A percentile compares a stretch with the other conserved stretches of the same genome.
Conservation (phyloP, 2,113 vertebrate genomes). For the Neogobius melanostomus region DNA sequence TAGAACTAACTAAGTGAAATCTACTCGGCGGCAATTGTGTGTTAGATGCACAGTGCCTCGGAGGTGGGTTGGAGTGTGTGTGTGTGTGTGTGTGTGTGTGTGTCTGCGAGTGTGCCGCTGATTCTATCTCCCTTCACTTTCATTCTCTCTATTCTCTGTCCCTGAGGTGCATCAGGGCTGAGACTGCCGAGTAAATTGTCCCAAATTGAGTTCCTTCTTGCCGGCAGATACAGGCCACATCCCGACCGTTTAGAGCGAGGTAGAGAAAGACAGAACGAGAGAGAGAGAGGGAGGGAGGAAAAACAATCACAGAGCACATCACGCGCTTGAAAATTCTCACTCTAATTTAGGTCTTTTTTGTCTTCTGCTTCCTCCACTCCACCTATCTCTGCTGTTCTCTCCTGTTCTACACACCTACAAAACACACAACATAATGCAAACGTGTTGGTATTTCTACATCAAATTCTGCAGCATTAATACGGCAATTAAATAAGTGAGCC, state of each 20-base stretch:
- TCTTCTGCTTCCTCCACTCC: constrained; percentile 59
- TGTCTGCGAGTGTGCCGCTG: constrained; percentile 74
- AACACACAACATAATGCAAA: background rate
- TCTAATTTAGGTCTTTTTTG: constrained; percentile 87
- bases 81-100: constrained; percentile 35
- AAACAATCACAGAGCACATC: constrained; percentile 90
- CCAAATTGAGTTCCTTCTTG: constrained; percentile 99
- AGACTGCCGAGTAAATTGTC: constrained; percentile 98
- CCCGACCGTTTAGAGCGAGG: constrained; percentile 82
- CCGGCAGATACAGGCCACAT: constrained; percentile 90
- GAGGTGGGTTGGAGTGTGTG: constrained; percentile 38
- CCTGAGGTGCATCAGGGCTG: constrained; percentile 89
- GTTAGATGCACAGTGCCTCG: constrained; percentile 52
- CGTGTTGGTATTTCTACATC: background rate
- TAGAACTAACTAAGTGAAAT: constrained; percentile 94
- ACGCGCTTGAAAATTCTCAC: constrained; percentile 85
- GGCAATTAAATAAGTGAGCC: background rate
- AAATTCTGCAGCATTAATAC: background rate
- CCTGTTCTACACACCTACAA: constrained; percentile 54
- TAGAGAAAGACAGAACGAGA: constrained; percentile 27
- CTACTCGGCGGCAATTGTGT: constrained; percentile 89
- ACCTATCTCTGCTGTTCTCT: constrained; percentile 38
- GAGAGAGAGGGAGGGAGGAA: constrained; percentile 50
- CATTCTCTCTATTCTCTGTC: constrained; percentile 95
- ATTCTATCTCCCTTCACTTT: constrained; percentile 98